These are phyloP conservation scores for Plagiodera versicolora DNA, from an alignment of 2,888 invertebrate genomes.

Conservation along the genomic window DNA sequence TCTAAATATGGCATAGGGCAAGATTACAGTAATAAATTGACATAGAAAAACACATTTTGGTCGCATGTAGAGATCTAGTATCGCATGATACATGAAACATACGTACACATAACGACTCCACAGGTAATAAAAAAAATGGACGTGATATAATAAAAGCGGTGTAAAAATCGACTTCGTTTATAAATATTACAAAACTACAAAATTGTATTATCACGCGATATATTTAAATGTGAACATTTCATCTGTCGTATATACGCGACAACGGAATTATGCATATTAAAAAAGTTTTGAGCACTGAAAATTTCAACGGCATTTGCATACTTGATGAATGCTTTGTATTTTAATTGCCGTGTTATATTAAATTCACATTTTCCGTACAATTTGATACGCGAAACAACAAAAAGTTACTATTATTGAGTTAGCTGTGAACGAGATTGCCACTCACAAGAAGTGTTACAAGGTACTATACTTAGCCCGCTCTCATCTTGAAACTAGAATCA, in stretches of 20 bases:
- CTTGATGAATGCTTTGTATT: constrained; percentile 57
- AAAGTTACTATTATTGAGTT: no score
- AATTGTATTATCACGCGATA: constrained; percentile 26
- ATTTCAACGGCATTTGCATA: constrained; percentile 56
- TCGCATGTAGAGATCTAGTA: constrained; percentile 23
- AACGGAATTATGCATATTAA: constrained; percentile 51
- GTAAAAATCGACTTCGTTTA: constrained; percentile 18
- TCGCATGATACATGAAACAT: constrained; percentile 20
- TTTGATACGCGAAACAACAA: constrained; percentile 53
- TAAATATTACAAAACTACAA: constrained; percentile 25
- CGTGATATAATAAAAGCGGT: constrained; percentile 14
- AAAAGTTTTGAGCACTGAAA: constrained; percentile 54
- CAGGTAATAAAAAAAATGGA: constrained; percentile 12
- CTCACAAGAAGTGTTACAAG: not conserved
- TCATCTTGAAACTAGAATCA: not conserved
- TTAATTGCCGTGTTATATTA: constrained; percentile 57
- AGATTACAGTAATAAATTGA: constrained; percentile 24
- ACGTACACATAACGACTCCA: constrained; percentile 5
- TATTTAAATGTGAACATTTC: constrained; percentile 42
- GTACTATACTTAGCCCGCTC: not conserved
- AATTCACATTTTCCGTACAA: constrained; percentile 57
- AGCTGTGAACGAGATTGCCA: no score
- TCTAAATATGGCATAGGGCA: not conserved
- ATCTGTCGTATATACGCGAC: not conserved
- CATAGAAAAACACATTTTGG: constrained; percentile 22